Base-by-base conservation (phyloP, 2,888 invertebrate species). In the Hirudinaria manillensis region DNA sequence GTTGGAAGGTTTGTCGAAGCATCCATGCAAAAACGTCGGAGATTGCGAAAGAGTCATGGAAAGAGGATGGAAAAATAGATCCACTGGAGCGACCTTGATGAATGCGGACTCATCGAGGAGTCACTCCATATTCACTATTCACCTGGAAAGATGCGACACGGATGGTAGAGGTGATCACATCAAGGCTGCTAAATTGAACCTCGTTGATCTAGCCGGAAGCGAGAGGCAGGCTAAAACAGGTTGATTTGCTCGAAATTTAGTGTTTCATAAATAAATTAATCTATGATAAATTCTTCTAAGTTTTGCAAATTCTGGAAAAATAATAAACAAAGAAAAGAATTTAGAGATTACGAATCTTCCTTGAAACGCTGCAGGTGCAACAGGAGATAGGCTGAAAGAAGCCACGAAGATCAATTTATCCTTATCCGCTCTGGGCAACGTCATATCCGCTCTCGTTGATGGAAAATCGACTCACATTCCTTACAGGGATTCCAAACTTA, bases 361-460 rank as follows among this genome's bases (percentile, higher is more conserved):
- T 16, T n/a, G 24, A 6, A n/a, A n/a, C 36, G 68, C 53, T 70
- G 0, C 77, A 81, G 93, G 92, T n/a, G 92, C 93, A 0, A 90
- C 91, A 10, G 93, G 93, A 0, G 92, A 92, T 78, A 87, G 93
- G 21, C 86, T 94, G 38, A 93, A 91, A 82, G 93, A 94, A 85
- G 93, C 93, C 0, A 92, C 92, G 0, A 93, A 93, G 86, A 94
- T 93, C 76, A 94, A 94, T 86, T 85, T 94, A 72, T 93, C 92
- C 0, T 86, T 94, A 38, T 93, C 93, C 19, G 93, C 93, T 0
- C 86, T 94, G 70, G 93, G 92, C 2, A 94, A 94, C 84, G 93
- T 94, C 0, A 94, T 94, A 78, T 93, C 93, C 0, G 93, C 93
- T 0, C 85, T 93, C 74, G 93, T 91, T 68, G 93, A 91, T 86